Evolutionary conservation across 92 coral and sea anemone species (phyloP), one percentile per base, ranked within the genome.

Genomic region (Zoanthus gigantus): DNA sequence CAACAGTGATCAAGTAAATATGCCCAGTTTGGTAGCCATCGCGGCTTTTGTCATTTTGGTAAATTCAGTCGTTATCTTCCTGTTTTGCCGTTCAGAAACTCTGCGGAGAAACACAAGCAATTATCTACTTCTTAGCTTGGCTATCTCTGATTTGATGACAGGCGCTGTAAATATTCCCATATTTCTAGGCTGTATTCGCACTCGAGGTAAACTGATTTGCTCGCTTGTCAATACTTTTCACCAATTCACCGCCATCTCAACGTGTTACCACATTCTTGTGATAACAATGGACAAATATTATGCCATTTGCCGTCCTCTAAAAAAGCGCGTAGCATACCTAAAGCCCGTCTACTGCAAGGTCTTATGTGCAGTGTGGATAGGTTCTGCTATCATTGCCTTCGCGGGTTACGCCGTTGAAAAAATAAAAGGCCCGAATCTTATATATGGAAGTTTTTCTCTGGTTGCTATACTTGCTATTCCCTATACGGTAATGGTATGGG

Each of bases 161-260:
- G 93, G 93, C 54, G 79, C 68, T 31, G 79, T 91, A 23, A 88
- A 91, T 34, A 91, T 91, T 13, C 93, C 93, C 6, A 4, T 91
- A 66, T 87, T 87, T 45, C 67, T 91, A 31, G 60, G 58, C 7
- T 89, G 88, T 52, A 0, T 53, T 74, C 76, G 58, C 42, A 17
- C 61, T 63, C 13, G 37, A 56, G 42, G 42, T 37, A 37, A 37
- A 37, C 57, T 86, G 7, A 23, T 89, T 17, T 87, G 91, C n/a
- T 75, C 69, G 10, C 60, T 87, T 0, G 86, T 88, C 5, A 8
- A 48, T 11, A 82, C 75, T 3, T 44, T 87, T 15, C 93, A 91
- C 52, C 79, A 77, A 1, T 52, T 83, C 6, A 76, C 91, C 50
- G 91, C 89, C 66, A 72, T 66, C 47, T 53, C 84, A 54, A 71